Conservation (phyloP, 2,888 invertebrate genomes). For the Ormyrus rosae region DNA sequence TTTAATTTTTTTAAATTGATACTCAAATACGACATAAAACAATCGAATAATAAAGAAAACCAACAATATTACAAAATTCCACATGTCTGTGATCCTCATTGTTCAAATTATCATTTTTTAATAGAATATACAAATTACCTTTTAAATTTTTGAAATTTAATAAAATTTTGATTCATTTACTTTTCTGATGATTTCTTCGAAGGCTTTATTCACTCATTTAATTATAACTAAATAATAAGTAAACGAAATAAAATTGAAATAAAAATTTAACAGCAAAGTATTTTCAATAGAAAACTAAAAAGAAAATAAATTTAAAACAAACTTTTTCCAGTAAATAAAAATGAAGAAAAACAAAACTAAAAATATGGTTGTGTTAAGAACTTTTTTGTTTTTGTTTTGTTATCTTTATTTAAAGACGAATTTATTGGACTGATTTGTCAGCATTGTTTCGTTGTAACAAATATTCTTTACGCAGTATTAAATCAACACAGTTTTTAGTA, state of each 20-base stretch:
- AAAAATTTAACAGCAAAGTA: conserved; percentile 26
- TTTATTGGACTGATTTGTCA: conserved; percentile 29
- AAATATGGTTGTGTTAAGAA: conserved; percentile 39
- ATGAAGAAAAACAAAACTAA: conserved; percentile 12
- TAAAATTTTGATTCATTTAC: conserved; percentile 3
- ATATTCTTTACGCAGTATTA: conserved; percentile 40
- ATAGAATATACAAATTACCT: conserved; percentile 39
- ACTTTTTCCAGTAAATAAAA: neutral
- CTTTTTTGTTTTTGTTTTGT: conserved; percentile 24
- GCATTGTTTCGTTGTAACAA: conserved; percentile 53
- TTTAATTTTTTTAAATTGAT: conserved; percentile 4
- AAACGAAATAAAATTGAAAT: neutral
- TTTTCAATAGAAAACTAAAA: conserved; percentile 9
- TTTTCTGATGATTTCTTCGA: conserved; percentile 30
- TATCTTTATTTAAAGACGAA: conserved; percentile 52
- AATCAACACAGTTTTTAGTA: conserved; percentile 40
- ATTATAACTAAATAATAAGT: conserved; percentile 10
- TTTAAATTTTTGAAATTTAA: conserved; percentile 39
- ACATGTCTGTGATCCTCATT: conserved; percentile 49
- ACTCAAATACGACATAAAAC: conserved; percentile 39
- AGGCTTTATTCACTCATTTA: conserved; percentile 11
- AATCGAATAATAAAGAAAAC: conserved; percentile 37
- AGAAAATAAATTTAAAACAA: neutral
- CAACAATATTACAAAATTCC: conserved; percentile 47
- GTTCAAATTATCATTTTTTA: conserved; percentile 17